Evolutionary conservation across 2,797 vertebrate genomes (phyloP).

Genomic region (Mallotus villosus): DNA sequence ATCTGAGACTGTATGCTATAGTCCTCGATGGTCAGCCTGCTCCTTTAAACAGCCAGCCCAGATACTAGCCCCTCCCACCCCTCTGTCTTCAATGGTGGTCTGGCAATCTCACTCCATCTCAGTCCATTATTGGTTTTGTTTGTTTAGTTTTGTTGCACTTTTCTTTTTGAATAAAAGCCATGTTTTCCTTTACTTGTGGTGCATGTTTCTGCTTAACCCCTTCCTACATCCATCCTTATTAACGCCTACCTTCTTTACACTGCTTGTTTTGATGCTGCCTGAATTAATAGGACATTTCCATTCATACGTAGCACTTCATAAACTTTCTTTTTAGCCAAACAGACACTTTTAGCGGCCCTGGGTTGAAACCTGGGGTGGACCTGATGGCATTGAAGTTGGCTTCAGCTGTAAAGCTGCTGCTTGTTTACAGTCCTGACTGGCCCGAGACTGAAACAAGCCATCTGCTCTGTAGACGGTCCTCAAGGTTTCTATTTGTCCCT

Average conservation of each 20-base stretch:
- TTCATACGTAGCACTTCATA: background rate
- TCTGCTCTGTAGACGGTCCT: conserved; percentile 58
- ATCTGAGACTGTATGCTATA: background rate
- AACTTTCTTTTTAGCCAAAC: background rate
- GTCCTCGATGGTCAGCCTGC: background rate
- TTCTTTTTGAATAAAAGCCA: conserved; percentile 47
- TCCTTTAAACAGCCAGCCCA: background rate
- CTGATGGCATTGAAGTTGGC: conserved; percentile 30
- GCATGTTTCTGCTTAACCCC: conserved; percentile 23
- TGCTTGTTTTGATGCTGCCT: background rate
- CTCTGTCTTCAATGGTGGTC: background rate
- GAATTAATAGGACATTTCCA: background rate
- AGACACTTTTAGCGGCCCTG: background rate
- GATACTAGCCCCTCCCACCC: background rate
- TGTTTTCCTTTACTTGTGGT: conserved; percentile 23
- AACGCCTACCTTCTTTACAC: background rate
- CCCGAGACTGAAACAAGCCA: conserved; percentile 51
- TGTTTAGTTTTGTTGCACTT: conserved; percentile 27
- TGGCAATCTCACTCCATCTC: background rate
- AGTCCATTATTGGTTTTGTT: conserved; percentile 31
- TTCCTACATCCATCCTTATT: background rate
- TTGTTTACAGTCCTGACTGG: conserved; percentile 48
- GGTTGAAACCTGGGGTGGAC: conserved; percentile 44
- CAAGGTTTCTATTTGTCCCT: conserved; percentile 56
- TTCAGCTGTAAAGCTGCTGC: conserved; percentile 50